A percentile compares a stretch with the other conserved stretches of the same genome.
These are phyloP conservation scores for Darwinula stevensoni DNA, from an alignment of 2,888 invertebrate species.

Conservation along the genomic window DNA sequence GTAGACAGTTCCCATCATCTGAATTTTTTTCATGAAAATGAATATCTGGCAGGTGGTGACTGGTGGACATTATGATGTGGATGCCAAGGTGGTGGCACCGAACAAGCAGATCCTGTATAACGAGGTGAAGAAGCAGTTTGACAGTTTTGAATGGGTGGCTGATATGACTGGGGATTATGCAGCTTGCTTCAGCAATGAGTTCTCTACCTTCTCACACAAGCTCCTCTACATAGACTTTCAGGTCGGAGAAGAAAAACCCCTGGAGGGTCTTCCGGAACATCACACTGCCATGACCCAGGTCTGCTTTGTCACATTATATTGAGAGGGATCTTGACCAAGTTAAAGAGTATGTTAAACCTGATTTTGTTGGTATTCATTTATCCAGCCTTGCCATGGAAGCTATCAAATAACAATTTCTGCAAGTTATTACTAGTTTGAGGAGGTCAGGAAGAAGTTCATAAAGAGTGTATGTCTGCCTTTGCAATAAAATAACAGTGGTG, in stretches of 20 bases:
- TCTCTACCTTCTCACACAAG: slow-evolving; percentile 95
- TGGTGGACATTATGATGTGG: slow-evolving; percentile 95
- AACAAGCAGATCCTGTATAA: slow-evolving; percentile 62
- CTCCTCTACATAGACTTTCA: slow-evolving; percentile 93
- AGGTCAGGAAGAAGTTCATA: too few relatives aligned
- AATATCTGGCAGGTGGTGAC: slow-evolving; percentile 52
- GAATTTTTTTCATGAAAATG: slow-evolving; percentile 5
- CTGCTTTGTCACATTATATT: too few relatives aligned
- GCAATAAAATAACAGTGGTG: too few relatives aligned
- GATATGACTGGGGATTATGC: slow-evolving; percentile 40
- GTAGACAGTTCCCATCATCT: slow-evolving; percentile 5
- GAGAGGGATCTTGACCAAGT: neutral
- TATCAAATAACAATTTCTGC: too few relatives aligned
- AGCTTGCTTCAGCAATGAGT: slow-evolving; percentile 93
- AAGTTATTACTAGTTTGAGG: too few relatives aligned
- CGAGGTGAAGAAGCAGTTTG: slow-evolving; percentile 78
- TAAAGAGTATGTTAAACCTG: neutral
- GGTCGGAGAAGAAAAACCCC: slow-evolving; percentile 61
- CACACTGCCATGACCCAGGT: slow-evolving; percentile 75
- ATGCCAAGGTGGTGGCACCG: slow-evolving; percentile 63
- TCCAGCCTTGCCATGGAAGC: too few relatives aligned
- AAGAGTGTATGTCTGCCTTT: too few relatives aligned
- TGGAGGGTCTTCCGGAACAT: slow-evolving; percentile 60
- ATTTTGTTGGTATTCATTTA: neutral
- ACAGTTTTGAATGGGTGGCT: slow-evolving; percentile 59